Evolutionary conservation across 1,140 invertebrate species (phyloP), one percentile per base, ranked within the genome.

Genomic region (Leptopilina clavipes): DNA sequence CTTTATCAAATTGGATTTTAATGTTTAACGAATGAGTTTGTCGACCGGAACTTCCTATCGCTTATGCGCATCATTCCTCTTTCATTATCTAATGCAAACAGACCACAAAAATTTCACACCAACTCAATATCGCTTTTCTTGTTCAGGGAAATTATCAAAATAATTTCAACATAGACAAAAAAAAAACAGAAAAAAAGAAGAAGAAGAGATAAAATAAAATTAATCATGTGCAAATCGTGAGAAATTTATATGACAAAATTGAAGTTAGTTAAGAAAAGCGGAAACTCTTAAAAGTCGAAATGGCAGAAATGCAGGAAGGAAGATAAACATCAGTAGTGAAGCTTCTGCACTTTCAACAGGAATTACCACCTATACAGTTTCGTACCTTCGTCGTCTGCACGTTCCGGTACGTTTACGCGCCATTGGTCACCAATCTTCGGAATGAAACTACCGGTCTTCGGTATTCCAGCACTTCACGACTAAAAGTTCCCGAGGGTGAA

Each of bases 361-460:
- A 85, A 82, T 81, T 81, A 83, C 81, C 80, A 79, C 70, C 79
- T 78, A 75, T 40, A 40, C 37, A 40, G 9, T 9, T 84, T 79
- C 77, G 81, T 83, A 86, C 79, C 78, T 80, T 78, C 72, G 65
- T 37, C 45, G 76, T 80, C 79, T 79, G 75, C 80, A 77, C 80
- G 80, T 81, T 81, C 84, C 76, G 80, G 73, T 80, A 77, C 83
- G 81, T 88, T 88, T 86, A 89, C 87, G 86, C 86, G 78, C 85
- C 87, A 87, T 87, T 88, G 86, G 82, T 83, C 83, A 74, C 84
- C 87, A 88, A 87, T 87, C 86, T 87, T 83, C 77, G 76, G 81
- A 88, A 87, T 89, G 86, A 86, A 87, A 86, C 84, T 81, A 78
- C 84, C 80, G 83, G 73, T 75, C 80, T 84, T 82, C 74, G 75